Percentiles rank a stretch among this genome's conserved stretches.
Evolutionary conservation across 2,113 vertebrate species (phyloP).

Genomic region (Aspidoscelis tigris): DNA sequence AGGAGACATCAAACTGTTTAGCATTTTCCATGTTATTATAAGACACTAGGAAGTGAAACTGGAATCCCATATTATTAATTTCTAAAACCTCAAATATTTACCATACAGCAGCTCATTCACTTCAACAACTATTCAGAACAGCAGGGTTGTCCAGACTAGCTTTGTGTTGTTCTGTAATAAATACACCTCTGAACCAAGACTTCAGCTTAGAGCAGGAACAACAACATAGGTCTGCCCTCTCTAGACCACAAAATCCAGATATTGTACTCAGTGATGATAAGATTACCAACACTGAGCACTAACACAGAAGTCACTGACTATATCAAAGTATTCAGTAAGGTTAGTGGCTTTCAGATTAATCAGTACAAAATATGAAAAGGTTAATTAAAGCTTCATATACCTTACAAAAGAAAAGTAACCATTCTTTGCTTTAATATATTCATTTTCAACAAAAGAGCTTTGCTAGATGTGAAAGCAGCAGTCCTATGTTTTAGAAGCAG

Average conservation of each 20-base stretch:
- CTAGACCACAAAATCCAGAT: not conserved
- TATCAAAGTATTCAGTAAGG: not conserved
- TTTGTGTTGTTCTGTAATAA: not conserved
- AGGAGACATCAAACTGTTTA: constrained; percentile 25
- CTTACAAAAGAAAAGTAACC: not conserved
- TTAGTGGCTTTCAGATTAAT: not conserved
- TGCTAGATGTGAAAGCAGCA: not conserved
- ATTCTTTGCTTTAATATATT: not conserved
- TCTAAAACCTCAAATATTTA: not conserved
- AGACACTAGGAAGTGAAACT: not conserved
- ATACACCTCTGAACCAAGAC: not conserved
- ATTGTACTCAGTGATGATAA: not conserved
- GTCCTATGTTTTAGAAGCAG: not conserved
- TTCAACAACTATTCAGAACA: not conserved
- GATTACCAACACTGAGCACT: not conserved
- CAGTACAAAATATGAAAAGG: not conserved
- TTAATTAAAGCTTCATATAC: not conserved
- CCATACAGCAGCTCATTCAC: not conserved
- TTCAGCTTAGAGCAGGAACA: not conserved
- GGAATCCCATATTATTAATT: not conserved
- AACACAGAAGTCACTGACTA: not conserved
- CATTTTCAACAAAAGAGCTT: not conserved
- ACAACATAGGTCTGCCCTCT: not conserved
- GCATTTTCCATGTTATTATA: not conserved
- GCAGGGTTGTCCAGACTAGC: not conserved